Base-by-base conservation (phyloP, 2,797 vertebrate genomes). In the Lepilemur septentrionalis region DNA sequence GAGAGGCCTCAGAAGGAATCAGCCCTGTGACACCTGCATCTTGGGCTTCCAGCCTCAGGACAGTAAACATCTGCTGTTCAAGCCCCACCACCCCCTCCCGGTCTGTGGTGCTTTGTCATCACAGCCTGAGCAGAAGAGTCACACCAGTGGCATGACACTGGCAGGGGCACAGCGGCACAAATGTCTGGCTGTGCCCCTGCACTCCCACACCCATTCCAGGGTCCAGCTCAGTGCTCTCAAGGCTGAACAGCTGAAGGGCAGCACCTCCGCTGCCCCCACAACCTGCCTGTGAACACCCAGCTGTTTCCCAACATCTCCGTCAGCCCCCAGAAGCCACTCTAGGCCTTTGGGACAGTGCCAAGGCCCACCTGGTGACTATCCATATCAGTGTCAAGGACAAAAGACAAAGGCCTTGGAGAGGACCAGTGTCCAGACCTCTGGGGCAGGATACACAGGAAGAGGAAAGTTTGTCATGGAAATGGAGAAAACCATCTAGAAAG, bases 121-220 rank as follows among this genome's bases (percentile, higher is more conserved):
- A n/a, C 12, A 23, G 30, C 30, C 48, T 17, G 41, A 83, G 48
- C 18, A 43, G 13, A 30, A 1, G 2, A 4, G 43, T 30, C n/a
- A 52, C 41, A 11, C 8, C 5, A 3, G 22, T 1, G 30, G 57
- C 76, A 41, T 35, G 13, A 32, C n/a, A 72, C 17, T 14, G 8
- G 4, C 1, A 38, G 52, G n/a, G 28, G 70, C 1, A 0, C 38
- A 28, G 23, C 43, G 3, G 18, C 17, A 11, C 52, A 43, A 63
- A 41, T 0, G 3, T 10, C 41, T 0, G 18, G n/a, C 9, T 72
- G 63, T 43, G 12, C 4, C 15, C 5, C 65, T 17, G 5, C 23
- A 17, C 23, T 32, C 11, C 38, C 23, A 30, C 0, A 1, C 67
- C 65, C 46, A 9, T 12, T 22, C 38, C 46, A 30, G 3, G 88